Evolutionary conservation across 2,888 invertebrate species (phyloP), one percentile per base, ranked within the genome.

Genomic region (Criorhina ranunculi): DNA sequence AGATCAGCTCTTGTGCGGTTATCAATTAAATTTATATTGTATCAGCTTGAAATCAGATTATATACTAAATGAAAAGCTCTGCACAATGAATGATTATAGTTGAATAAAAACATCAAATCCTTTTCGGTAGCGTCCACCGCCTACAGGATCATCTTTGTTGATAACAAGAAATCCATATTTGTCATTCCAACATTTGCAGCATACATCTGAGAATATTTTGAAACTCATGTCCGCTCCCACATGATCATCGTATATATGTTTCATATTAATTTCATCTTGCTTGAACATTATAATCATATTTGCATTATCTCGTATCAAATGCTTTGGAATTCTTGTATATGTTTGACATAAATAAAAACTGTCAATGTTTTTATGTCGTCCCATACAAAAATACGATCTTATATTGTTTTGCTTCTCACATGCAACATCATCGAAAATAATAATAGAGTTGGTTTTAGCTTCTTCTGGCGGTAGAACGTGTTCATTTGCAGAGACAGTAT

Each of bases 401-500:
- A 90, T 88, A 44, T 86, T 87, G 49, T 88, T 80, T 76, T 89
- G 89, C 60, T 89, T 88, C 9, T 89, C 90, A 44, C 89, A 90
- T 15, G 88, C 88, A 17, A 91, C 88, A 88, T 91, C 90, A 86
- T 91, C 90, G 82, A 91, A 91, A 57, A 91, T 89, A 78, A 91
- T 88, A 12, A 91, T 87, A 8, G 89, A 90, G 87, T 89, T 88
- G 70, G 55, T 51, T 87, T 86, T 86, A 2, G 89, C 88, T 86
- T 60, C 88, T 86, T 60, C 72, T 24, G 67, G 70, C 40, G 35
- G 6, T 60, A 86, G 15, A 44, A 87, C 75, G 42, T 86, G 46
- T 51, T 66, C 70, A 60, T 87, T 86, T 46, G 79, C 83, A 15
- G 76, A 66, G 62, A 86, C 87, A 24, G 83, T 76, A 60, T 79